Evolutionary conservation across 2,888 invertebrate species (phyloP), one percentile per base, ranked within the genome.

Genomic region (Diaprepes abbreviatus): DNA sequence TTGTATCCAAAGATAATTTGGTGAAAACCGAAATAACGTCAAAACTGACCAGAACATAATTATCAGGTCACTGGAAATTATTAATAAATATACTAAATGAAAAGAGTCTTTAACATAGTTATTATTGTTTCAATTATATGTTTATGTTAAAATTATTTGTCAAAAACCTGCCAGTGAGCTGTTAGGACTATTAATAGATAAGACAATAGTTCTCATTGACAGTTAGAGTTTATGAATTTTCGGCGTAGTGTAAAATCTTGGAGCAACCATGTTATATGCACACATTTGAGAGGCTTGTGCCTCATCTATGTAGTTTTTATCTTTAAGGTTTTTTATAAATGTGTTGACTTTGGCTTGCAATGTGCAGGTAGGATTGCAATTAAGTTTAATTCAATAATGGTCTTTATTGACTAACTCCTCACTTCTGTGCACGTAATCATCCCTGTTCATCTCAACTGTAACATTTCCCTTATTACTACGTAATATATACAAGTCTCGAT

Each of bases 391-490:
- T 24, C 48, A 65, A 45, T 65, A 65, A 31, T 65, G 24, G 5
- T 3, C 57, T n/a, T 57, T 19, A 65, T 57, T n/a, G 2, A 65
- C n/a, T 17, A 57, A n/a, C 10, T 48, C 57, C 28, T 17, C 2
- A 48, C 35, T 45, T 57, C 55, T 55, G 1, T 5, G n/a, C 2
- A 33, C 4, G 33, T 70, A 72, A 5, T 71, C 60, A 16, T 65
- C 31, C 43, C 59, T 66, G 21, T 36, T 21, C 65, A 65, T 65
- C 3, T 19, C 21, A 2, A 48, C 57, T 6, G 65, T 65, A 7
- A 65, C 65, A 35, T 65, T 65, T 12, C 48, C 57, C 12, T 65
- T 57, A 36, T 63, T 52, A 52, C 62, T 63, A 16, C 24, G 24
- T 3, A 24, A 3, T 5, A 59, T 24, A 14, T 28, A 43, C 6